These are phyloP conservation scores for Eupsilia transversa DNA, from an alignment of 2,888 invertebrate genomes.

Conservation along the genomic window DNA sequence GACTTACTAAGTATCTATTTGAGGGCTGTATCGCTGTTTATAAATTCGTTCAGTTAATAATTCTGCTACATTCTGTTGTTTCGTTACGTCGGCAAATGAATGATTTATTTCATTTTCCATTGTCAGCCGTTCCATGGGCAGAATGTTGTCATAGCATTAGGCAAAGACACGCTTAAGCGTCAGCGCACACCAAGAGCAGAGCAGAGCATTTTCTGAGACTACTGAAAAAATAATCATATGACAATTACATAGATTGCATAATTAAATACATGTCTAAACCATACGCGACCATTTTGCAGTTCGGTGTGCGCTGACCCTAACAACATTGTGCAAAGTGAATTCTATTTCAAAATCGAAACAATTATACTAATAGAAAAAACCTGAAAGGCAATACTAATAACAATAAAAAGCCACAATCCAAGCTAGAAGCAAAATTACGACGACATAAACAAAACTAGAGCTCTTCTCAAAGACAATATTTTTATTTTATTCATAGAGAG, in stretches of 20 bases:
- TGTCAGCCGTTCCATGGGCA: constrained; percentile 27
- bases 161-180: not conserved
- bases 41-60: constrained; percentile 87
- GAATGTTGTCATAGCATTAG: not conserved
- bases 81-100: constrained; percentile 43
- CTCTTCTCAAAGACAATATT: constrained; percentile 72
- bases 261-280: too few relatives aligned
- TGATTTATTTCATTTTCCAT: constrained; percentile 55
- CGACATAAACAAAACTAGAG: constrained; percentile 52
- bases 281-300: too few relatives aligned
- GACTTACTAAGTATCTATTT: constrained; percentile 88
- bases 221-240: too few relatives aligned
- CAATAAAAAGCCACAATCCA: constrained; percentile 19
- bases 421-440: constrained; percentile 34
- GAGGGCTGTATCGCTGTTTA: constrained; percentile 87
- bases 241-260: too few relatives aligned
- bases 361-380: not conserved
- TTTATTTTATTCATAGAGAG: constrained; percentile 82
- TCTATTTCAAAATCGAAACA: not conserved
- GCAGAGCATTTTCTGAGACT: too few relatives aligned
- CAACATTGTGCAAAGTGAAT: not conserved
- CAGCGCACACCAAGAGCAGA: too few relatives aligned
- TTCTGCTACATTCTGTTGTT: constrained; percentile 76
- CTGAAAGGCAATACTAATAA: not conserved
- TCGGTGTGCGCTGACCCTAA: too few relatives aligned